Base-by-base conservation (phyloP, 2,797 vertebrate species). In the Xiphorhynchus erythropygius region DNA sequence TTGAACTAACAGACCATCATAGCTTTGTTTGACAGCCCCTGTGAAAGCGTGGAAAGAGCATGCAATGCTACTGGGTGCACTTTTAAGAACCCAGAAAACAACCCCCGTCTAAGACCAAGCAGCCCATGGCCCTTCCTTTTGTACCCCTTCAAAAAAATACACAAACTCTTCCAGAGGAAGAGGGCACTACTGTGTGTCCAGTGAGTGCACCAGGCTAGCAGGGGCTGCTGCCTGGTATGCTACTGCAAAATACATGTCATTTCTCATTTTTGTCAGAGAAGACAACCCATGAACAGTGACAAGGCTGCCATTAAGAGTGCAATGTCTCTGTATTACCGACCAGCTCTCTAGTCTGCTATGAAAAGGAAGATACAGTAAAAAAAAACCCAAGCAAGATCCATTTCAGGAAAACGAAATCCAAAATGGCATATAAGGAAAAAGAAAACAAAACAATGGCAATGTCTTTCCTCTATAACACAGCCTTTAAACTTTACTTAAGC, bases 181-280 rank as follows among this genome's bases (percentile, higher is more conserved):
- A 56, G 18, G 37, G 30, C 6, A 4, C 28, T 60, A 28, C 62
- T 49, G 33, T 2, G 17, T 32, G 14, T 41, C 32, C 53, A 33
- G n/a, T 60, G 56, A 32, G 33, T 60, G 39, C 30, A 53, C 11
- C 10, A 62, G 50, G 16, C 12, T 59, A 33, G 19, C 16, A 60
- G 19, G 5, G 8, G 41, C 46, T 77, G 56, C 70, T 52, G 27
- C 47, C 68, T 46, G 74, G 30, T 56, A 10, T 18, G 39, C 44
- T 37, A 27, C 55, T 62, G 35, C 64, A 80, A 59, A 79, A 52
- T 24, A 21, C 30, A 9, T 14, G 84, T 71, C 24, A 68, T 50
- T 78, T 89, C 87, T 93, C 57, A 46, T 84, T 88, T 94, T 78
- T 57, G 10, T 42, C 23, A 22, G 46, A 93, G 79, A 75, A 86